Conservation (phyloP, 2,797 vertebrate species). For the Geotrypetes seraphini region DNA sequence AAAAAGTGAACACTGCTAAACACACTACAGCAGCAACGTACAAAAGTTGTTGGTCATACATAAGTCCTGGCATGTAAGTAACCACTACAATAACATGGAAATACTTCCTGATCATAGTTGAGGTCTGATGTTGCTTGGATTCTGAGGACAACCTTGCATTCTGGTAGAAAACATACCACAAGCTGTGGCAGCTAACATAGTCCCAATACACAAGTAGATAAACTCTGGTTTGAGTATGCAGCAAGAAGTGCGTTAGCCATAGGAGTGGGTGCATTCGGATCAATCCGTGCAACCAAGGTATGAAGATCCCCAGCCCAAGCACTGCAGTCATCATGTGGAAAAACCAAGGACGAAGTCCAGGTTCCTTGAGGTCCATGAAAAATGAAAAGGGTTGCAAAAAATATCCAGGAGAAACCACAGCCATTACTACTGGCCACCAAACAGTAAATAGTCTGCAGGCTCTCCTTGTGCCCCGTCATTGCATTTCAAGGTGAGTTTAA, state of each 20-base stretch:
- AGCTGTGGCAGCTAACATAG: slow-evolving; percentile 61
- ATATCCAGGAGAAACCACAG: slow-evolving; percentile 71
- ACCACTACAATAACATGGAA: slow-evolving; percentile 92
- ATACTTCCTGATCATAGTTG: slow-evolving; percentile 79
- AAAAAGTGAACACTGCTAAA: slow-evolving; percentile 71
- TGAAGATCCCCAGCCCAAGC: slow-evolving; percentile 76
- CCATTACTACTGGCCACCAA: slow-evolving; percentile 77
- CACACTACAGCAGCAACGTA: slow-evolving; percentile 78
- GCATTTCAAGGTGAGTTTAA: slow-evolving; percentile 84
- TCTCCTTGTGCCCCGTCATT: slow-evolving; percentile 68
- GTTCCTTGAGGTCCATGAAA: slow-evolving; percentile 92
- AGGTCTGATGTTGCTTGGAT: slow-evolving; percentile 86
- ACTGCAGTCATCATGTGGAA: slow-evolving; percentile 92
- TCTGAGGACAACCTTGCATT: slow-evolving; percentile 64
- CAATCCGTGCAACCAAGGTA: slow-evolving; percentile 89
- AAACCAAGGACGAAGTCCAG: slow-evolving; percentile 87
- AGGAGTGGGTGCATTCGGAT: slow-evolving; percentile 80
- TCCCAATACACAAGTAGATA: slow-evolving; percentile 80
- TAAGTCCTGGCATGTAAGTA: slow-evolving; percentile 81
- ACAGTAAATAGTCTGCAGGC: slow-evolving; percentile 80
- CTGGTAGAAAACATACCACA: slow-evolving; percentile 74
- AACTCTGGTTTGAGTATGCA: slow-evolving; percentile 63
- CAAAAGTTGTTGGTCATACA: slow-evolving; percentile 80
- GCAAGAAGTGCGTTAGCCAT: slow-evolving; percentile 86
- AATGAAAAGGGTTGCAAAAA: slow-evolving; percentile 84